Conservation (phyloP, 2,113 vertebrate genomes). For the Azemiops feae region DNA sequence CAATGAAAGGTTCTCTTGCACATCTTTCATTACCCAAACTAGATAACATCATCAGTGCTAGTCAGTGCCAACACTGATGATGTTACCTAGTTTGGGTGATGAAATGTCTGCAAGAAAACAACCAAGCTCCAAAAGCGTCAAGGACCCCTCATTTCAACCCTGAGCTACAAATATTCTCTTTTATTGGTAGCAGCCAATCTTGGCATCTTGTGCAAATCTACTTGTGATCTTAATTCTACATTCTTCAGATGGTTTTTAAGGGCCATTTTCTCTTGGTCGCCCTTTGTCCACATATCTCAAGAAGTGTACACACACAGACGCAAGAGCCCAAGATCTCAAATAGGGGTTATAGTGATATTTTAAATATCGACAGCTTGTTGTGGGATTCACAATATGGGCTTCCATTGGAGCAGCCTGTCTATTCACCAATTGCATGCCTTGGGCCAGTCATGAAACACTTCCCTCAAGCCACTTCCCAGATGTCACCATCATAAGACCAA, state of each 20-base stretch:
- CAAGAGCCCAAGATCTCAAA: too few species aligned
- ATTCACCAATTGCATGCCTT: background rate
- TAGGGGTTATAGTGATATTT: too few species aligned
- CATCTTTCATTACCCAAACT: background rate
- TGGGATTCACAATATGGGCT: background rate
- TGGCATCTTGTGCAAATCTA: background rate
- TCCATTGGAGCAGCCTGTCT: background rate
- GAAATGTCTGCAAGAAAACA: too few species aligned
- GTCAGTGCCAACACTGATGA: too few species aligned
- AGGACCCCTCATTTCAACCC: background rate
- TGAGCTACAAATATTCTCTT: background rate
- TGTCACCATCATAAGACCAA: background rate
- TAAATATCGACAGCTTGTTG: background rate
- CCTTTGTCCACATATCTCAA: background rate
- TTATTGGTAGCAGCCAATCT: background rate
- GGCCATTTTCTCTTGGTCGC: background rate
- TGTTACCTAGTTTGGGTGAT: too few species aligned
- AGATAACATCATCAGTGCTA: background rate
- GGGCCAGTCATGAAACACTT: background rate
- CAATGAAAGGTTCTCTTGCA: background rate
- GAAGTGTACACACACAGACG: background rate
- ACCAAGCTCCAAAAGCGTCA: background rate
- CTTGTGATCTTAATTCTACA: background rate
- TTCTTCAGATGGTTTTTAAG: background rate
- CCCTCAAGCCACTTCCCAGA: background rate